Evolutionary conservation across 2,888 invertebrate genomes (phyloP).

Genomic region (Chesias legatella): DNA sequence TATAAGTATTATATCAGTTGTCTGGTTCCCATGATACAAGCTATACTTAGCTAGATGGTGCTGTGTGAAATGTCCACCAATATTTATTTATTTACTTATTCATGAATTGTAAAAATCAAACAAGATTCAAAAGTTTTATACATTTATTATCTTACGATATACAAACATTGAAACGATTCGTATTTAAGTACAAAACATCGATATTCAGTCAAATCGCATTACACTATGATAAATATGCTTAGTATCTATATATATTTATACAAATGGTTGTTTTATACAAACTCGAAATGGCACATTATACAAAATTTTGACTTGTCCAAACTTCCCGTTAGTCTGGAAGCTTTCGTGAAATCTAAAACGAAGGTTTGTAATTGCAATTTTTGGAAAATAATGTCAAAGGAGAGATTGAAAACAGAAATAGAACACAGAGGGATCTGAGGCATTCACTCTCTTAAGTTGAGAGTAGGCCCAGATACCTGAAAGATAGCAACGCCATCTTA

Average conservation of each 20-base stretch:
- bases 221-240: constrained; percentile 38
- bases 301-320: neutral
- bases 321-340: too few relatives aligned
- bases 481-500: too few relatives aligned
- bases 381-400: neutral
- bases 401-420: constrained; percentile 10
- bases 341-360: too few relatives aligned
- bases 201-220: constrained; percentile 62
- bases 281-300: constrained; percentile 31
- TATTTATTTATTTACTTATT: too few relatives aligned
- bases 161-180: constrained; percentile 51
- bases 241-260: constrained; percentile 18
- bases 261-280: constrained; percentile 17
- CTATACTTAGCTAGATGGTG: too few relatives aligned
- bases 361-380: too few relatives aligned
- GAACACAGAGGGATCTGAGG: neutral
- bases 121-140: constrained; percentile 27
- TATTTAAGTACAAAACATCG: constrained; percentile 66
- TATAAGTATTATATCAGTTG: too few relatives aligned
- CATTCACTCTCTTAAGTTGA: too few relatives aligned
- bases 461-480: too few relatives aligned
- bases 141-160: constrained; percentile 41
- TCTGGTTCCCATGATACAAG: too few relatives aligned
- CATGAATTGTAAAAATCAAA: too few relatives aligned
- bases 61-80: too few relatives aligned